Evolutionary conservation across 2,113 vertebrate genomes (phyloP), one percentile per base, ranked within the genome.

Genomic region (Cheirogaleus medius): DNA sequence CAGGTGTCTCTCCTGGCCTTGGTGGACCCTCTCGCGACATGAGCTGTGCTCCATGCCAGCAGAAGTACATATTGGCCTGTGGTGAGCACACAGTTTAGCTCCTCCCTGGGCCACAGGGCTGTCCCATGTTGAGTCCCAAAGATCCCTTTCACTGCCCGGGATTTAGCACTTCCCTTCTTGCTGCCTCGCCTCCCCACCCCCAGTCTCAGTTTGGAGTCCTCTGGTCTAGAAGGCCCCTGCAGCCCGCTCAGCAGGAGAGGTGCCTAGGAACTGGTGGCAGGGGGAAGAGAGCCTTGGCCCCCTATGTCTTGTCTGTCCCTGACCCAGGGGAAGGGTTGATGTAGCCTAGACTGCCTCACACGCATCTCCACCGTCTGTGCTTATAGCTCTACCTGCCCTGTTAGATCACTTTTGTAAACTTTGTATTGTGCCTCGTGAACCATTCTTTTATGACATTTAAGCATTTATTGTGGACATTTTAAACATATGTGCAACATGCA

Each of bases 101-200:
- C 6, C 37, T 18, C 13, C 42, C 8, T 21, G 18, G 37, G 42
- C 20, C 1, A 0, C 11, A 29, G 64, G 32, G 21, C 32, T 52
- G 27, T 34, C 37, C 32, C 27, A 0, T 15, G 6, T 60, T 3
- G 6, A 14, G 21, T 12, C 13, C 49, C 8, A 18, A 81, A 44
- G 49, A 63, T 25, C n/a, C 8, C 32, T 9, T 64, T 82, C 63
- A 52, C 34, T 42, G 23, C 7, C 32, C n/a, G 14, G 44, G 21
- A 10, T 14, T 42, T 32, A 73, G 69, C 44, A 5, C 6, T 0
- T 10, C 15, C 32, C 32, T 37, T n/a, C 69, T 68, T 7, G 13
- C 37, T 69, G 34, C 58, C 69, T 69, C n/a, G 49, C 69, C 60
- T 27, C 32, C n/a, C 63, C 1, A 25, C 20, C 15, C 8, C 1